phyloP scores from a whole-genome alignment of 2,888 invertebrate genomes.

The Brenthis ino region DNA sequence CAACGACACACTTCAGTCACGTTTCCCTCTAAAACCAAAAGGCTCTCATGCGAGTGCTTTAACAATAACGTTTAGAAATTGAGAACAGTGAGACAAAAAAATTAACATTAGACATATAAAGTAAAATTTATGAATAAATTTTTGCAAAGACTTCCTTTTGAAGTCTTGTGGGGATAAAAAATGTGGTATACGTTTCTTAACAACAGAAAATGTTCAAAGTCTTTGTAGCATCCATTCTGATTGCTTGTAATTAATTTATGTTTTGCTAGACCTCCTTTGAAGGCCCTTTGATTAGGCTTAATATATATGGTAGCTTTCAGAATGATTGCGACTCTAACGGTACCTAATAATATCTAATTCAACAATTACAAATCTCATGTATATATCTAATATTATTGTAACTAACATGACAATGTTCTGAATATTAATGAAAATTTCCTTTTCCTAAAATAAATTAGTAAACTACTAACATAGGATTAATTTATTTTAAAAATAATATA shows the following conservation, averaged over 20 bases:
- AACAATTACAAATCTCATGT: too few relatives aligned
- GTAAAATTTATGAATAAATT: constrained; percentile 1
- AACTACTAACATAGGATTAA: too few relatives aligned
- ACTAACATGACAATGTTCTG: too few relatives aligned
- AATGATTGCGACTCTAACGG: too few relatives aligned
- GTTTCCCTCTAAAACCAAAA: constrained; percentile 17
- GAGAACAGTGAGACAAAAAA: background rate
- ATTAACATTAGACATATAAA: background rate
- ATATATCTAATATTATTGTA: too few relatives aligned
- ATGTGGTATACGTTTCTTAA: background rate
- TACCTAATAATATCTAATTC: too few relatives aligned
- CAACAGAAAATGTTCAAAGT: background rate
- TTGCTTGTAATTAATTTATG: constrained; percentile 9
- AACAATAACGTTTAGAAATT: constrained; percentile 4
- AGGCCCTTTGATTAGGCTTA: background rate
- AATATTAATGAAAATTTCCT: too few relatives aligned
- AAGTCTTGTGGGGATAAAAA: background rate
- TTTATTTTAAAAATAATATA: too few relatives aligned
- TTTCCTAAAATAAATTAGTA: too few relatives aligned
- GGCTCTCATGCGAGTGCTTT: background rate
- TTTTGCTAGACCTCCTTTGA: background rate
- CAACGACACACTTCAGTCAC: constrained; percentile 19
- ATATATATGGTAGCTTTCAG: background rate
- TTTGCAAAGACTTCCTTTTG: background rate
- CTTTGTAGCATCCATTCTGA: background rate